Evolutionary conservation across 2,888 invertebrate genomes (phyloP), one percentile per base, ranked within the genome.

Genomic region (Hypena proboscidalis): DNA sequence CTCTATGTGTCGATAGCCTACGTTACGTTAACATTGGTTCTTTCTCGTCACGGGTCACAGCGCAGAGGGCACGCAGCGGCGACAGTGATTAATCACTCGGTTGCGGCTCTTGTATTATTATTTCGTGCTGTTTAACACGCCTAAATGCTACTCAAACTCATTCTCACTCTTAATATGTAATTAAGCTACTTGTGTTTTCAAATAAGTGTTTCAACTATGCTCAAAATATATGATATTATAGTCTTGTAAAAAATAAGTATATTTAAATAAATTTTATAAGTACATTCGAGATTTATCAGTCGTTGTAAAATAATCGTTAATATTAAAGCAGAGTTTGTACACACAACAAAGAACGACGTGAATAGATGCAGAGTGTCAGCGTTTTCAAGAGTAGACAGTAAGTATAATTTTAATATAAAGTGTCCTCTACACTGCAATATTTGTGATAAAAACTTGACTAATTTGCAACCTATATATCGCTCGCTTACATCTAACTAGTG

Each of bases 21-120:
- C n/a, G n/a, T n/a, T n/a, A n/a, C n/a, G 22, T 71, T 58, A 75
- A 81, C 74, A 85, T 88, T 88, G 89, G 89, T 86, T 88, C 88
- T 74, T 62, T 80, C 61, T 72, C 71, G 75, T 66, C 72, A 59
- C 44, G 45, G 52, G 54, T 61, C 72, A 56, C 74, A 74, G 76
- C 70, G 71, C 62, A 67, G 58, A 73, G 68, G 57, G 56, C 57
- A 52, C 48, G n/a, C n/a, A n/a, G n/a, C n/a, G n/a, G n/a, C n/a
- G n/a, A n/a, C n/a, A n/a, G n/a, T n/a, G n/a, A n/a, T n/a, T n/a
- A n/a, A n/a, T n/a, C n/a, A n/a, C n/a, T n/a, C n/a, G n/a, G n/a
- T n/a, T n/a, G n/a, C n/a, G n/a, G n/a, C n/a, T n/a, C n/a, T n/a
- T n/a, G n/a, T n/a, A n/a, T n/a, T n/a, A n/a, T n/a, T n/a, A n/a